Percentiles rank a stretch among this genome's conserved stretches.
phyloP scores from a whole-genome alignment of 2,113 vertebrate genomes.

The Oenanthe oenanthe region DNA sequence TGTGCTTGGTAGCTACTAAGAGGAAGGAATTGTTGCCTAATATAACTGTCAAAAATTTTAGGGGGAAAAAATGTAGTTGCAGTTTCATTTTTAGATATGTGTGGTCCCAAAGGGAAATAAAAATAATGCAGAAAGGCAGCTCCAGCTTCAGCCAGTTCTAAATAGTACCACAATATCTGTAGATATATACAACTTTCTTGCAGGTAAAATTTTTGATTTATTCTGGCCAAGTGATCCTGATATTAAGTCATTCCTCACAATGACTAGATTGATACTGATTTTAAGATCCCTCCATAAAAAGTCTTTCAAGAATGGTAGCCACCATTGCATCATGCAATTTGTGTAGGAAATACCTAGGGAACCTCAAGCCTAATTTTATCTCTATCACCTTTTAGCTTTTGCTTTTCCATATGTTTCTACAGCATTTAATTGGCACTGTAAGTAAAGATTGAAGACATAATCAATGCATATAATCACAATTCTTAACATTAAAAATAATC shows the following conservation, averaged over 20 bases:
- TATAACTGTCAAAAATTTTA: conserved; percentile 61
- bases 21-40: conserved; percentile 8
- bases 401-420: background rate
- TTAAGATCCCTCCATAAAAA: background rate
- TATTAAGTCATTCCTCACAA: background rate
- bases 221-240: background rate
- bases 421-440: background rate
- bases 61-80: background rate
- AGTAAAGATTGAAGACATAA: background rate
- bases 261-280: background rate
- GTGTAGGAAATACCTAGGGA: background rate
- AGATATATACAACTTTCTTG: background rate
- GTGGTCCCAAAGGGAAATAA: background rate
- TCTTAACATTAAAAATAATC: background rate
- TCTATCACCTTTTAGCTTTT: background rate
- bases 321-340: background rate
- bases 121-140: background rate
- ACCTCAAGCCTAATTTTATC: background rate
- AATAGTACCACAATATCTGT: background rate
- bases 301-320: background rate
- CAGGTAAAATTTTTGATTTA: background rate
- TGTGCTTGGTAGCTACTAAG: conserved; percentile 67
- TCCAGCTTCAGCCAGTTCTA: background rate
- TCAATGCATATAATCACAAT: background rate
- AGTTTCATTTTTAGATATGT: background rate